phyloP scores from a whole-genome alignment of 2,888 invertebrate genomes.

The Tribolium freemani region DNA sequence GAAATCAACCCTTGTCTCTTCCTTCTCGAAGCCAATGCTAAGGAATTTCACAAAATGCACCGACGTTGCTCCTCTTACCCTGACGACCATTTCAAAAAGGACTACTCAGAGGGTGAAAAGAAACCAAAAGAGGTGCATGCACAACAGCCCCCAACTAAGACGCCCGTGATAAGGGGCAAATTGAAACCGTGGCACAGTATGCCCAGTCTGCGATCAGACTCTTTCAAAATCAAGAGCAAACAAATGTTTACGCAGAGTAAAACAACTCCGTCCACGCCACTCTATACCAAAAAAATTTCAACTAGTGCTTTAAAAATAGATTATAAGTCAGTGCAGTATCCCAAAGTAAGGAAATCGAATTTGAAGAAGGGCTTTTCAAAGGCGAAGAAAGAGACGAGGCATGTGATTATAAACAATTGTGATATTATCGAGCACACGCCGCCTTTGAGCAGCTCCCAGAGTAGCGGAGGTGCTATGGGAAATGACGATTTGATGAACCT shows the following conservation, averaged over 20 bases:
- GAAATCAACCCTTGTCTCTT: conserved; percentile 74
- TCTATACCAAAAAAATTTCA: conserved; percentile 57
- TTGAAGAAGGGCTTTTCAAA: conserved; percentile 41
- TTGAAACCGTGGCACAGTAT: conserved; percentile 67
- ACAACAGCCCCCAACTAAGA: conserved; percentile 27
- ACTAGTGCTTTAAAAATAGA: conserved; percentile 63
- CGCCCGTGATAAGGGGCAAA: conserved; percentile 56
- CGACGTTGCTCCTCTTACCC: conserved; percentile 73
- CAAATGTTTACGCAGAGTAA: conserved; percentile 57
- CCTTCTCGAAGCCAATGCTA: conserved; percentile 58
- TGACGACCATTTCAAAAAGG: conserved; percentile 63
- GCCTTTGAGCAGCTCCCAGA: conserved; percentile 57
- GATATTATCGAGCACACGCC: conserved; percentile 65
- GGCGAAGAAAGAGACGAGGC: conserved; percentile 51
- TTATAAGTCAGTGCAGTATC: conserved; percentile 54
- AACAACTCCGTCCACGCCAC: conserved; percentile 64
- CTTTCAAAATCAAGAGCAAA: conserved; percentile 49
- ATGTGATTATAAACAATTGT: conserved; percentile 62
- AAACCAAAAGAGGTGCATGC: conserved; percentile 28
- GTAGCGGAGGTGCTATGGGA: conserved; percentile 50
- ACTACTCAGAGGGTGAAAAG: conserved; percentile 46
- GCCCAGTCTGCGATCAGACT: conserved; percentile 61
- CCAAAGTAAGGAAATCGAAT: conserved; percentile 45
- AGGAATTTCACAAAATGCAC: conserved; percentile 68
- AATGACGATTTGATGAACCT: conserved; percentile 54